Evolutionary conservation across 2,797 vertebrate species (phyloP).

Genomic region (Naso thynnoides): DNA sequence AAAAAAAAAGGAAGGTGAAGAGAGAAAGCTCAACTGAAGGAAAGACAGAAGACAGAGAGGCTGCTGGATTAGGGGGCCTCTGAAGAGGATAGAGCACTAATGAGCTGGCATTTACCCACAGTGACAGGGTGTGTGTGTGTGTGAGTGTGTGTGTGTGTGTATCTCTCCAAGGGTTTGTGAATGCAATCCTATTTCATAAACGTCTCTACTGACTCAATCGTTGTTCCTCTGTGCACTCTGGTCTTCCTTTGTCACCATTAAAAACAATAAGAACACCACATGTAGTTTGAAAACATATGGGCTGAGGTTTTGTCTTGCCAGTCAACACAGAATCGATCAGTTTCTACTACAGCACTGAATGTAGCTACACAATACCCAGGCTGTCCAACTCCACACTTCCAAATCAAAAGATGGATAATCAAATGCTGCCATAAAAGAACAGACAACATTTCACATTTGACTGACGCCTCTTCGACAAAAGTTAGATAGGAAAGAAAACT

Average conservation of each 20-base stretch:
- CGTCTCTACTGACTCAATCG: conserved; percentile 34
- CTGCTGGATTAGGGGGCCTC: conserved; percentile 79
- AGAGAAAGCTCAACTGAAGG: conserved; percentile 39
- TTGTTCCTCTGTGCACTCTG: conserved; percentile 35
- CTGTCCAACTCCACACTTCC: not conserved
- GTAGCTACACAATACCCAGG: conserved; percentile 1
- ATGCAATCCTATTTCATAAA: conserved; percentile 65
- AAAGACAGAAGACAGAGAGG: conserved; percentile 59
- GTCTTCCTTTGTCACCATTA: not conserved
- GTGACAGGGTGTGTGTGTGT: conserved; percentile 51
- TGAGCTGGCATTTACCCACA: conserved; percentile 79
- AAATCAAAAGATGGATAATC: not conserved
- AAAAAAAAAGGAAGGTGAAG: conserved; percentile 31
- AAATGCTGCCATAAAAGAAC: not conserved
- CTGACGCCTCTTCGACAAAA: too few species aligned
- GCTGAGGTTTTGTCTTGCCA: too few species aligned
- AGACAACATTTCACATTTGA: not conserved
- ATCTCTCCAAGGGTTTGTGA: conserved; percentile 35
- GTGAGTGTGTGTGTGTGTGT: conserved; percentile 18
- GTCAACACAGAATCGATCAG: not conserved
- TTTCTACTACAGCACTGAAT: not conserved
- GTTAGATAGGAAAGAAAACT: not conserved
- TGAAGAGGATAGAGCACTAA: conserved; percentile 73
- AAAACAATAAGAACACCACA: not conserved
- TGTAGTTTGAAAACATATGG: too few species aligned